phyloP scores from a whole-genome alignment of 2,888 invertebrate genomes.

The Drosophila sordidula region DNA sequence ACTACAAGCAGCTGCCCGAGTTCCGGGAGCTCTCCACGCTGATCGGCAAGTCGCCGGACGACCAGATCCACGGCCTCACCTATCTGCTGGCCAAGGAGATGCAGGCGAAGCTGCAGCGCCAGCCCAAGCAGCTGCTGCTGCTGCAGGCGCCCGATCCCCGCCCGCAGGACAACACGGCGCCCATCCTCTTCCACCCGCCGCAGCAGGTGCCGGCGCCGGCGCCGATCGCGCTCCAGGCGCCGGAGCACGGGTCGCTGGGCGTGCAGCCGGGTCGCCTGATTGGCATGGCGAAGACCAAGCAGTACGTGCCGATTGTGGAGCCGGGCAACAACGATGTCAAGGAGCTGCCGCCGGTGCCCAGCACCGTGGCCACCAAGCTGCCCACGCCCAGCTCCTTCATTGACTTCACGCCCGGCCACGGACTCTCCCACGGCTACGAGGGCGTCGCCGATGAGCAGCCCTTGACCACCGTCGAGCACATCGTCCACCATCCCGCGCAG shows the following conservation, averaged over 20 bases:
- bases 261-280: conserved; percentile 71
- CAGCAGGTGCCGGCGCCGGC: conserved; percentile 14
- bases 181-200: conserved; percentile 82
- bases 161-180: conserved; percentile 82
- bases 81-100: conserved; percentile 85
- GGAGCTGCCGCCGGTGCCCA: conserved; percentile 18
- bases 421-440: conserved; percentile 82
- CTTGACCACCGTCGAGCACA: conserved; percentile 59
- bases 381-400: conserved; percentile 69
- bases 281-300: conserved; percentile 81
- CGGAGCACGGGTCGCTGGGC: conserved; percentile 47
- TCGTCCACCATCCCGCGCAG: conserved; percentile 45
- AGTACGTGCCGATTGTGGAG: conserved; percentile 82
- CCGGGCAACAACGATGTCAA: conserved; percentile 66
- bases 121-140: conserved; percentile 56
- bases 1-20: conserved; percentile 79
- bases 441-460: conserved; percentile 55
- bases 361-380: conserved; percentile 37
- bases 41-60: conserved; percentile 86
- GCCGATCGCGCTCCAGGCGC: conserved; percentile 5
- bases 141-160: conserved; percentile 36
- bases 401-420: conserved; percentile 69
- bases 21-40: conserved; percentile 85
- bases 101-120: conserved; percentile 76
- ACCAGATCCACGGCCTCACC: conserved; percentile 86